Evolutionary conservation across 2,888 invertebrate genomes (phyloP), one percentile per base, ranked within the genome.

Genomic region (Lysandra bellargus): DNA sequence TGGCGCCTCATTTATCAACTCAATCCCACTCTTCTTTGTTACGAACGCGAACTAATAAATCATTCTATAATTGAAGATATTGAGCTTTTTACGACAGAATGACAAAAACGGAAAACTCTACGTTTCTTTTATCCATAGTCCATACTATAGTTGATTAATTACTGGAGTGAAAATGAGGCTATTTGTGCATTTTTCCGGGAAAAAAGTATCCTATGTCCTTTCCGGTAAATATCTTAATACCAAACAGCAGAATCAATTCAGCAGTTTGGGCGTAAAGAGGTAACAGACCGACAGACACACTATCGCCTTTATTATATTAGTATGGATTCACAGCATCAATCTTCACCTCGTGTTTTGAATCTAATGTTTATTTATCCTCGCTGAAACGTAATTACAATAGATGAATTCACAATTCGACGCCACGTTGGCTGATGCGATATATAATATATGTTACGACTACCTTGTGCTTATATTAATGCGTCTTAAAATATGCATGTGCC

Each of bases 281-380:
- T 44, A 3, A 49, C 49, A 49, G 49, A 49, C 7, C 7, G 44
- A 44, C 49, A 49, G 2, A 49, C 9, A 49, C 2, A 2, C 9
- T 9, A 3, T 49, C 49, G 9, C 44, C 7, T 9, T 9, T 44
- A 44, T 44, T 9, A 7, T 44, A 44, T 9, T 44, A 9, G 44
- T 44, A 9, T 49, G 49, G 49, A 49, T 49, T 49, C 49, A 64
- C 64, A 23, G 23, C 23, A 64, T 64, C 12, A 61, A 53, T 57
- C 49, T 17, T 57, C 57, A n/a, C 57, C 57, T 53, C 60, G 14
- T 78, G 78, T 74, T 74, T 49, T 57, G 57, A 61, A 30, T 79
- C 44, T 44, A 79, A 74, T 79, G 74, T 75, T 79, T 75, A 44
- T 61, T 61, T 75, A 79, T 79, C 60, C 33, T 30, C 33, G 69